A percentile compares a stretch with the other conserved stretches of the same genome.
Conservation (phyloP, 2,888 invertebrate species). For the Chorisops tibialis region DNA sequence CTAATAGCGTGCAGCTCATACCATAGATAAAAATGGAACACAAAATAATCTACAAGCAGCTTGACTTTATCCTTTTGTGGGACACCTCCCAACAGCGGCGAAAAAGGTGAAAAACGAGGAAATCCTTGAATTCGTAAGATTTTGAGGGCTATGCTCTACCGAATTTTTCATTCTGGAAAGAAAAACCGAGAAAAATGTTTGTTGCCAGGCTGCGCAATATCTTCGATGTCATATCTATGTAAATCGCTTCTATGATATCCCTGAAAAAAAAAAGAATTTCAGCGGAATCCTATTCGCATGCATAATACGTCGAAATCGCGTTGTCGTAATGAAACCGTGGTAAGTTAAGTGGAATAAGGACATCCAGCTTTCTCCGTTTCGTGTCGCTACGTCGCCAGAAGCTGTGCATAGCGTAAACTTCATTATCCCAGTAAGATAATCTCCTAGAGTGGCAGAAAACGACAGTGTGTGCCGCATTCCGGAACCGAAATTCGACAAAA, state of each 20-base stretch:
- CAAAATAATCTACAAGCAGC: not conserved
- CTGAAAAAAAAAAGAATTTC: slow-evolving; percentile 3
- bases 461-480: too few species aligned
- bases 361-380: not conserved
- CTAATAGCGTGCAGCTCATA: too few species aligned
- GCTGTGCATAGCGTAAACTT: slow-evolving; percentile 17
- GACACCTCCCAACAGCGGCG: not conserved
- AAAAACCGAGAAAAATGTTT: too few species aligned
- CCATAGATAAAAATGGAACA: not conserved
- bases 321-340: not conserved
- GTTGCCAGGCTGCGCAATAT: not conserved
- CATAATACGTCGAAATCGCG: slow-evolving; percentile 9
- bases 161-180: too few species aligned
- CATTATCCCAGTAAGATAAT: slow-evolving; percentile 21
- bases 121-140: too few species aligned
- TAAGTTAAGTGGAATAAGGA: not conserved
- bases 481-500: too few species aligned
- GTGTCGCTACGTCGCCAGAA: not conserved
- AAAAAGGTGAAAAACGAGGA: too few species aligned
- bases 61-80: slow-evolving; percentile 7
- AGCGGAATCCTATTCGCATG: slow-evolving; percentile 8
- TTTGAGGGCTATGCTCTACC: too few species aligned
- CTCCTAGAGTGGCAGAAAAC: not conserved
- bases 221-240: slow-evolving; percentile 20
- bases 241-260: slow-evolving; percentile 21